These are phyloP conservation scores for Andrena bucephala DNA, from an alignment of 2,888 invertebrate genomes.

Conservation along the genomic window DNA sequence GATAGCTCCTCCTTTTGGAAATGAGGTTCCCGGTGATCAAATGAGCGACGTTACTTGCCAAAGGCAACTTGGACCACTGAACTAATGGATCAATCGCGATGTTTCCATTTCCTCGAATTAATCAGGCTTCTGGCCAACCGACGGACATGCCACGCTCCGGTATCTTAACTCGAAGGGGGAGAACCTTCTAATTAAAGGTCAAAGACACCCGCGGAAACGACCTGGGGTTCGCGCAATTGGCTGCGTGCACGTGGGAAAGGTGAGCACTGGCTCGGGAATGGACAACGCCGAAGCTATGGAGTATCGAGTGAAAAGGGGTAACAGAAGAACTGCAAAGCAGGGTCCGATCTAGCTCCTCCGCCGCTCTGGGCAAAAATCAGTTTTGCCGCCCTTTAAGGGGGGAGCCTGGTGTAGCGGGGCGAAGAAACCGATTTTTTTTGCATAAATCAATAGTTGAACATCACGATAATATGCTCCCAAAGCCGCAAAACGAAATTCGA, in stretches of 20 bases:
- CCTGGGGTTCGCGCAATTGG: background rate
- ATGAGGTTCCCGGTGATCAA: background rate
- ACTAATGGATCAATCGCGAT: background rate
- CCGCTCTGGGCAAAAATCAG: too few species aligned
- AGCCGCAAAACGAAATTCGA: too few species aligned
- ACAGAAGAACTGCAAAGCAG: too few species aligned
- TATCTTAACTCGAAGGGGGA: conserved; percentile 44
- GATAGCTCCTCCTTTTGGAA: background rate
- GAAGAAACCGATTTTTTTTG: too few species aligned
- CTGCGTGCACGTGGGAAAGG: conserved; percentile 3
- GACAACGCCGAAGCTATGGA: background rate
- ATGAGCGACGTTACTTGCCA: background rate
- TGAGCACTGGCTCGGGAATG: background rate
- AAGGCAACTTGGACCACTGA: background rate
- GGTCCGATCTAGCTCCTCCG: too few species aligned
- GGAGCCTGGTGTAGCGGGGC: too few species aligned
- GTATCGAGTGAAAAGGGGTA: background rate
- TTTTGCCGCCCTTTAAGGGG: too few species aligned
- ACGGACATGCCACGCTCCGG: background rate
- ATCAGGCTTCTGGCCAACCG: background rate
- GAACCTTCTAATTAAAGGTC: conserved; percentile 23
- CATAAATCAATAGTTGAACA: too few species aligned
- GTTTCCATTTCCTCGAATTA: background rate
- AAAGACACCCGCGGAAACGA: conserved; percentile 10
- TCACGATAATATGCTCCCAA: too few species aligned